These are phyloP conservation scores for Meteorus cinctellus DNA, from an alignment of 2,888 invertebrate species.

Conservation along the genomic window DNA sequence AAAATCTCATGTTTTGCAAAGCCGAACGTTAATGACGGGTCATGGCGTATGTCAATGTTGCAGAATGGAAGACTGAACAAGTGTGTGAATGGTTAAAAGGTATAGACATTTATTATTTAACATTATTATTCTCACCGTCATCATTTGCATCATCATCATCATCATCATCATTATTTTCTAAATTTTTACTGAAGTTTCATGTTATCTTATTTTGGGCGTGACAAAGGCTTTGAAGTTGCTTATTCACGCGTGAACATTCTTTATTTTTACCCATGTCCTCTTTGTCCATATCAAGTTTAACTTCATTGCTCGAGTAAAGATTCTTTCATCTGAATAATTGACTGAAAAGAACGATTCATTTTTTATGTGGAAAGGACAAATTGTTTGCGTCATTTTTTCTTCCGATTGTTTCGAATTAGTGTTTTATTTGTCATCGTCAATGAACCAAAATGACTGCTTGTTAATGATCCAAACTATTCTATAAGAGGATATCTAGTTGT, in stretches of 20 bases:
- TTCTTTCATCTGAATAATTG: not conserved
- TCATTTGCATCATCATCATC: not conserved
- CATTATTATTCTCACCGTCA: constrained; percentile 30
- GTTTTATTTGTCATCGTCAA: not conserved
- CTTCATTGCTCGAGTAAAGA: not conserved
- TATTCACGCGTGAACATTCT: constrained; percentile 2
- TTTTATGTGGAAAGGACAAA: not conserved
- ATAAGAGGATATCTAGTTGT: not conserved
- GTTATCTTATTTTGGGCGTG: constrained; percentile 49
- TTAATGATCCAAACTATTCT: not conserved
- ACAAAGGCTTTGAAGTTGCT: constrained; percentile 47
- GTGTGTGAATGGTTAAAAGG: constrained; percentile 94
- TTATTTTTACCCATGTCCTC: not conserved
- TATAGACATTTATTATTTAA: constrained; percentile 66
- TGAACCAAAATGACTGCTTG: not conserved
- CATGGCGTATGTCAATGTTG: constrained; percentile 90
- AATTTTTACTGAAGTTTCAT: constrained; percentile 9
- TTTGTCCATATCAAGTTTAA: not conserved
- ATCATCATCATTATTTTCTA: constrained; percentile 17
- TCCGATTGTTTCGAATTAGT: not conserved
- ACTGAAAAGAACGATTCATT: not conserved
- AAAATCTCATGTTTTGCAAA: constrained; percentile 52
- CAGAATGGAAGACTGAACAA: constrained; percentile 92
- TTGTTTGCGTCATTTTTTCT: not conserved
- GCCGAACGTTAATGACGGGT: constrained; percentile 54